phyloP scores from a whole-genome alignment of 2,888 invertebrate genomes.

The Beris chalybata region DNA sequence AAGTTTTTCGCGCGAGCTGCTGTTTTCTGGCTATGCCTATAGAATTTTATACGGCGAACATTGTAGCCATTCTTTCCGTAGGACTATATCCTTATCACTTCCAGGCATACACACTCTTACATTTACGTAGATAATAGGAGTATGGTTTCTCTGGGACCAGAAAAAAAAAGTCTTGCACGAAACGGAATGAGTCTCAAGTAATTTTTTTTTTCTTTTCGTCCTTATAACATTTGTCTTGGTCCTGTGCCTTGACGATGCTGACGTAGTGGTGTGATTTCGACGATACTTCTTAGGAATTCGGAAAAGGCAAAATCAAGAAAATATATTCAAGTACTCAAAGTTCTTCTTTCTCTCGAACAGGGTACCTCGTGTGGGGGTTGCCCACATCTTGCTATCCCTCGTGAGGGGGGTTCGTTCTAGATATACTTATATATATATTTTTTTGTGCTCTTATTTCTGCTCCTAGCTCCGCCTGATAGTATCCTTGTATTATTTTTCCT shows the following conservation, averaged over 20 bases:
- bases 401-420: too few species aligned
- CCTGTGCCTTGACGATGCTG: conserved; percentile 28
- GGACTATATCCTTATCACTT: conserved; percentile 30
- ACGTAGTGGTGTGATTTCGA: conserved; percentile 35
- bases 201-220: conserved; percentile 19
- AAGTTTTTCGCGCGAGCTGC: conserved; percentile 45
- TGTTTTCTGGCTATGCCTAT: conserved; percentile 39
- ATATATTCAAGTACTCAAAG: conserved; percentile 39
- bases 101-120: conserved; percentile 29
- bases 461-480: not conserved
- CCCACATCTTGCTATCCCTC: too few species aligned
- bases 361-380: too few species aligned
- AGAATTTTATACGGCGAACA: conserved; percentile 31
- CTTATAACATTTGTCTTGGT: conserved; percentile 16
- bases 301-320: conserved; percentile 35
- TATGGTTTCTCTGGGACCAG: conserved; percentile 15
- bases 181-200: conserved; percentile 25
- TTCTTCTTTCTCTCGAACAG: not conserved
- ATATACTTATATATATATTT: too few species aligned
- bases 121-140: conserved; percentile 30
- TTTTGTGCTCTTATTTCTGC: too few species aligned
- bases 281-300: conserved; percentile 33
- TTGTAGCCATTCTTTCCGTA: conserved; percentile 11
- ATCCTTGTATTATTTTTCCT: conserved; percentile 28
- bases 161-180: conserved; percentile 11